Base-by-base conservation (phyloP, 1,140 invertebrate species). In the Drosophila subpulchrella region DNA sequence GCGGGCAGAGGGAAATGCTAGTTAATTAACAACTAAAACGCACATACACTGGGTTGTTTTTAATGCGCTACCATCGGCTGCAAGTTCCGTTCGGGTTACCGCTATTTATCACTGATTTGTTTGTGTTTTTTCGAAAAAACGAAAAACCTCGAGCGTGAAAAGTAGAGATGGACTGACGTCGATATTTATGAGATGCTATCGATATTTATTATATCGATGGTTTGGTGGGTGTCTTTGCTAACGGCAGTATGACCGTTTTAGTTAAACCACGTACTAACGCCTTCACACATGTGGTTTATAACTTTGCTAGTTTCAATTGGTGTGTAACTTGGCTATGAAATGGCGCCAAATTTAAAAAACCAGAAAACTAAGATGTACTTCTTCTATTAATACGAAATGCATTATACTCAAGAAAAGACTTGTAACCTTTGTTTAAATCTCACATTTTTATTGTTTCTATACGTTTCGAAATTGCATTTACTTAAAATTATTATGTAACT, bases 381-480 rank as follows among this genome's bases (percentile, higher is more conserved):
- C 24, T 4, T 24, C 4, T 24, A 24, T 24, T 24, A 24, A 24
- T 24, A 24, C 24, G 2, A 24, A 24, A 24, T 4, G 1, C 24
- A 24, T 11, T 36, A 0, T 0, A 12, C 8, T 44, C 4, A 46
- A 24, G 11, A 12, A 24, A 50, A 6, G 3, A 44, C 15, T n/a
- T 1, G 3, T 27, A 10, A 32, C 2, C 1, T 62, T 75, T 84
- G 47, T 89, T 89, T 79, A 90, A 89, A 89, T 89, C 85, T 90
- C 84, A 90, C 84, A 89, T 89, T 84, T 88, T 89, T 84, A 89
- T 89, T 88, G 84, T 88, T 83, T 84, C 80, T 88, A 88, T 88
- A 89, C 78, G 72, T 88, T 89, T 89, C 84, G 76, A 88, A 88
- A 88, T 88, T 88, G 84, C 84, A 80, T 84, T 88, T 88, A 89